Conservation (phyloP, 2,888 invertebrate species). For the Odontothrips loti region DNA sequence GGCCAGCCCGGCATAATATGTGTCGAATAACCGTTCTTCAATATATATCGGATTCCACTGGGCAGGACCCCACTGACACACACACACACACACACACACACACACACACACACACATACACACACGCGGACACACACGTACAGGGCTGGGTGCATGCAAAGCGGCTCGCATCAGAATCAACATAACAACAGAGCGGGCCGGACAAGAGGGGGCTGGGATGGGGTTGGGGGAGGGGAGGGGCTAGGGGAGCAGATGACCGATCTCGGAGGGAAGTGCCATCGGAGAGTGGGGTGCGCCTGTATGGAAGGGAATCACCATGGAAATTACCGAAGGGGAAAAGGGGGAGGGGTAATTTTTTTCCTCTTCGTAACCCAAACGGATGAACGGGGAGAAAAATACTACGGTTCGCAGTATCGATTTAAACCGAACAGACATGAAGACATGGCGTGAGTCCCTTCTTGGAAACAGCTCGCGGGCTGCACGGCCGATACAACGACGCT, state of each 20-base stretch:
- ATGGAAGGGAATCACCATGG: too few species aligned
- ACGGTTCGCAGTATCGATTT: too few species aligned
- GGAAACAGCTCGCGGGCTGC: too few species aligned
- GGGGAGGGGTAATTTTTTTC: neutral
- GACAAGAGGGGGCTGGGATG: neutral
- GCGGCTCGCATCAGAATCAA: constrained; percentile 6
- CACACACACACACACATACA: too few species aligned
- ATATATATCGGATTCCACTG: constrained; percentile 2
- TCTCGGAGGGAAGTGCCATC: neutral
- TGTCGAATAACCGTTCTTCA: constrained; percentile 6
- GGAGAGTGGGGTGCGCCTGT: neutral
- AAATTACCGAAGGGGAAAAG: neutral
- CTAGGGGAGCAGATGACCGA: neutral
- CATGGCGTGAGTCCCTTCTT: too few species aligned
- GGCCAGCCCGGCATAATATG: neutral
- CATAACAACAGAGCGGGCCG: neutral
- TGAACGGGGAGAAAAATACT: too few species aligned
- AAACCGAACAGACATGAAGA: too few species aligned
- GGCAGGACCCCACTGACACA: neutral
- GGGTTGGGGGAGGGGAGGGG: neutral
- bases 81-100: too few species aligned
- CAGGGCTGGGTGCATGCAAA: neutral
- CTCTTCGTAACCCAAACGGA: too few species aligned
- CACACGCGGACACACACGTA: too few species aligned
- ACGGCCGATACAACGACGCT: too few species aligned